phyloP scores from a whole-genome alignment of 2,797 vertebrate species.

The Labeo calbasu region DNA sequence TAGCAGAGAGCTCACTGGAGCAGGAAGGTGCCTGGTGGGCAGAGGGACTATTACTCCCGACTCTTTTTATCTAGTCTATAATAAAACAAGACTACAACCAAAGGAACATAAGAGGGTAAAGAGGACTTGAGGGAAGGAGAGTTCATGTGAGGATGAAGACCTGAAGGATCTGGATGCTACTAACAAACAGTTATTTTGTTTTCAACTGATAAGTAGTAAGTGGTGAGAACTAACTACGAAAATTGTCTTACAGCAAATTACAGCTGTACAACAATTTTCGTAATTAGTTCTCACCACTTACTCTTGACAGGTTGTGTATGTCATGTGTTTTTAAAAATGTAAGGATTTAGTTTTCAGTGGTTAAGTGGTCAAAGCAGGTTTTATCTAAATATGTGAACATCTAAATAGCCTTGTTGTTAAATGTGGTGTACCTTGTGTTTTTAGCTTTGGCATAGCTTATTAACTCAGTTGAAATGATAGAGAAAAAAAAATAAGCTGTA shows the following conservation, averaged over 20 bases:
- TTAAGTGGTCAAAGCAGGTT: neutral
- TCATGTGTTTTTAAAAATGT: neutral
- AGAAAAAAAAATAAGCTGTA: neutral
- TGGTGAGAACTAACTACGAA: neutral
- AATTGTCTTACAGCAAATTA: neutral
- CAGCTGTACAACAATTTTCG: neutral
- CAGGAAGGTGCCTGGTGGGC: neutral
- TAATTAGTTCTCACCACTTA: neutral
- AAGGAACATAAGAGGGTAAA: conserved; percentile 10
- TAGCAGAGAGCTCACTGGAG: conserved; percentile 21
- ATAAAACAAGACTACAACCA: neutral
- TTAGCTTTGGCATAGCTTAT: neutral
- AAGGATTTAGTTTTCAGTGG: neutral
- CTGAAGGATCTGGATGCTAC: neutral
- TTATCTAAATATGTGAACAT: neutral
- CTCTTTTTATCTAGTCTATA: conserved; percentile 25
- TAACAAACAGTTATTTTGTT: neutral
- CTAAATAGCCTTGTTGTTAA: neutral
- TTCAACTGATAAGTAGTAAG: neutral
- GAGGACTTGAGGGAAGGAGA: neutral
- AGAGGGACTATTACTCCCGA: conserved; percentile 6
- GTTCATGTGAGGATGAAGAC: conserved; percentile 3
- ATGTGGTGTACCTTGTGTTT: neutral
- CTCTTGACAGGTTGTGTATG: neutral
- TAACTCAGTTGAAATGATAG: neutral